A percentile compares a stretch with the other conserved stretches of the same genome.
phyloP scores from a whole-genome alignment of 2,888 invertebrate genomes.

The Cataglyphis cursor region DNA sequence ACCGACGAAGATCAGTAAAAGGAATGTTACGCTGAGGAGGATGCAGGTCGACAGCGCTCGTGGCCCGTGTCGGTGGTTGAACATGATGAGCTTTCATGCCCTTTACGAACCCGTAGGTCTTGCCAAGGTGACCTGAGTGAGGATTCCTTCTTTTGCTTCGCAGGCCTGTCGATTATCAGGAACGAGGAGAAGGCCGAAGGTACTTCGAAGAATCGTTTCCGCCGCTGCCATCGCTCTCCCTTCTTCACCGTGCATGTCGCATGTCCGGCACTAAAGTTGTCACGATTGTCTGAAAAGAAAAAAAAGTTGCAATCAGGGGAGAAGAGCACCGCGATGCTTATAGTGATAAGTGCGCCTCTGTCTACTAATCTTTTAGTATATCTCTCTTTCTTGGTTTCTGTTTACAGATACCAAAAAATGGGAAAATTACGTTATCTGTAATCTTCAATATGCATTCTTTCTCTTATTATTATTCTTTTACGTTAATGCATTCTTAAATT shows the following conservation, averaged over 20 bases:
- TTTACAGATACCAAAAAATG: background rate
- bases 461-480: background rate
- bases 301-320: constrained; percentile 29
- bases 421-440: background rate
- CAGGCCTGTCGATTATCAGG: constrained; percentile 70
- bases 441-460: background rate
- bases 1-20: constrained; percentile 78
- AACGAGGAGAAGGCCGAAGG: constrained; percentile 68
- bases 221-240: constrained; percentile 79
- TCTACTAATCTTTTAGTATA: background rate
- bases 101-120: constrained; percentile 82
- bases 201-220: constrained; percentile 69
- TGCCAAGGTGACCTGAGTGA: constrained; percentile 74
- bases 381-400: constrained; percentile 4
- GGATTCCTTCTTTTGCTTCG: constrained; percentile 68
- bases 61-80: constrained; percentile 82
- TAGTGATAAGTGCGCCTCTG: background rate
- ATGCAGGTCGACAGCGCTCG: constrained; percentile 82
- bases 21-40: constrained; percentile 76
- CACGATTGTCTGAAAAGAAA: constrained; percentile 71
- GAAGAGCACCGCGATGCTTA: constrained; percentile 9
- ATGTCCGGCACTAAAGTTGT: constrained; percentile 71
- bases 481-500: background rate
- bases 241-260: constrained; percentile 78
- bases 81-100: constrained; percentile 86